Base-by-base conservation (phyloP, 2,797 vertebrate species). In the Paedocypris micromegethes region DNA sequence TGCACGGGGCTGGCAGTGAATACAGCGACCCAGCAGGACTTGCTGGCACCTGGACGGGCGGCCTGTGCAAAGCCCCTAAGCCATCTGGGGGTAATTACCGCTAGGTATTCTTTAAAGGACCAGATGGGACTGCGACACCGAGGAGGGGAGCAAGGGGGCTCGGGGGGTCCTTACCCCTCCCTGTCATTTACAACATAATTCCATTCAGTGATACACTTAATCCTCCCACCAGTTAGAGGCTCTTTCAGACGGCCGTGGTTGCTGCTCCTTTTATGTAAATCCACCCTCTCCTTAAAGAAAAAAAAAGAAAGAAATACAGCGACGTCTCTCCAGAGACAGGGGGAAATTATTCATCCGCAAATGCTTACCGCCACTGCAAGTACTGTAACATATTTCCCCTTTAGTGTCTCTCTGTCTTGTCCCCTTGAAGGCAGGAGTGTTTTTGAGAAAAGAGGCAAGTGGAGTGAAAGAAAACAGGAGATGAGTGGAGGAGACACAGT, bases 161-260 rank as follows among this genome's bases (percentile, higher is more conserved):
- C 60, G 62, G 75, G 72, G 68, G 73, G 74, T 74, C 68, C 72
- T 70, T 68, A 72, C 72, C 87, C 90, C 90, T 89, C 93, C 91
- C 92, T 86, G 90, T 92, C 93, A 97, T 97, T 97, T 95, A 96
- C 94, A 94, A 94, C 93, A 92, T 93, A 94, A 92, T 91, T 93
- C 93, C 90, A 95, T 98, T 98, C 95, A 98, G 91, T 93, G 93
- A 93, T 94, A 95, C 91, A 94, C 91, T 98, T 98, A 94, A 98
- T 96, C 93, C 94, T 92, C 91, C 94, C 93, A 95, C 94, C 92
- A 92, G 93, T 93, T 92, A 93, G 86, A 91, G 77, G 72, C 72
- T 88, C 92, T 94, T 95, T 96, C 93, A 97, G 90, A 82, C 78
- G 64, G 76, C 60, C 85, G 90, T 91, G 90, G 90, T 79, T 91